Evolutionary conservation across 2,888 invertebrate genomes (phyloP).

Genomic region (Agrilus cyanescens): DNA sequence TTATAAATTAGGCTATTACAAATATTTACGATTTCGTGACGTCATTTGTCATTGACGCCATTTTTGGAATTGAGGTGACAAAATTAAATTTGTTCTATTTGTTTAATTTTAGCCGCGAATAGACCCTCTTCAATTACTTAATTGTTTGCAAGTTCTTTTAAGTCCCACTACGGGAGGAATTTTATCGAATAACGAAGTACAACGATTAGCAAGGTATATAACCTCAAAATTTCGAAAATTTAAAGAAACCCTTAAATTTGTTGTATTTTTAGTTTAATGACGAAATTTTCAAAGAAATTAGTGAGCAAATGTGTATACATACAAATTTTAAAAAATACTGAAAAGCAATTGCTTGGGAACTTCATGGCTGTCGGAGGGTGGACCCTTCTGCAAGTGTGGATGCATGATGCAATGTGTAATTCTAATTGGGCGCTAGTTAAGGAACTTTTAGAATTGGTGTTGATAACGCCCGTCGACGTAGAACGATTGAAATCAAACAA

Average conservation of each 20-base stretch:
- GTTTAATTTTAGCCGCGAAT: slow-evolving; percentile 73
- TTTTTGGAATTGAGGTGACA: neutral
- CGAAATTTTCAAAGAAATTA: slow-evolving; percentile 86
- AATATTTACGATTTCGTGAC: slow-evolving; percentile 2
- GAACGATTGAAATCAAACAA: slow-evolving; percentile 83
- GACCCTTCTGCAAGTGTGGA: slow-evolving; percentile 82
- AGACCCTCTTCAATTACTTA: slow-evolving; percentile 78
- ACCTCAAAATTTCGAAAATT: slow-evolving; percentile 1
- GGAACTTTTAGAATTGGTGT: slow-evolving; percentile 73
- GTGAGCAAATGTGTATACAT: slow-evolving; percentile 93
- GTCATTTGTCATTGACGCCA: neutral
- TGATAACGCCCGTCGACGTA: slow-evolving; percentile 82
- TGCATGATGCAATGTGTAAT: slow-evolving; percentile 72
- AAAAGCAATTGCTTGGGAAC: slow-evolving; percentile 68
- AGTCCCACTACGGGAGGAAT: slow-evolving; percentile 71
- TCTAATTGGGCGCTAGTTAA: slow-evolving; percentile 80
- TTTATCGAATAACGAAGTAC: slow-evolving; percentile 76
- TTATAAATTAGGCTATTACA: neutral
- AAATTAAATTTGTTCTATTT: slow-evolving; percentile 14
- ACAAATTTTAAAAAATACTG: slow-evolving; percentile 80
- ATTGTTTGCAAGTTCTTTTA: slow-evolving; percentile 77
- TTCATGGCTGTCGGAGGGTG: slow-evolving; percentile 90
- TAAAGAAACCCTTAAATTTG: neutral
- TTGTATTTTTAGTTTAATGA: slow-evolving; percentile 71
- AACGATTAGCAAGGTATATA: slow-evolving; percentile 72